Conservation (phyloP, 2,888 invertebrate species). For the Temnothorax unifasciatus region DNA sequence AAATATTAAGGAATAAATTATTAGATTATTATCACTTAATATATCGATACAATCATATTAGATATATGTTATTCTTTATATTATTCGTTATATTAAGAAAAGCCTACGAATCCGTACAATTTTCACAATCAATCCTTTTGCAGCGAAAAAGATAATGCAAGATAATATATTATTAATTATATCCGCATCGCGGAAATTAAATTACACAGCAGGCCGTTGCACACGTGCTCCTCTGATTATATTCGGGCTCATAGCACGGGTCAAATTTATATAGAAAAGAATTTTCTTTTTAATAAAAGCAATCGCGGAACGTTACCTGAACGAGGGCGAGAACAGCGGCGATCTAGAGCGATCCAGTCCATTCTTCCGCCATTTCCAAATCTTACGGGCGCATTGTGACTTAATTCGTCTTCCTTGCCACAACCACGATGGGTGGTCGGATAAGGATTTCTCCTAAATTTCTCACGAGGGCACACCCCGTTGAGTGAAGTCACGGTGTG, state of each 20-base stretch:
- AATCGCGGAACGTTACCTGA: constrained; percentile 61
- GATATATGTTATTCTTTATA: not conserved
- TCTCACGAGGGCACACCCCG: constrained; percentile 68
- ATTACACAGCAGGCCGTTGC: constrained; percentile 28
- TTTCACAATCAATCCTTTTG: not conserved
- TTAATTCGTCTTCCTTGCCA: constrained; percentile 74
- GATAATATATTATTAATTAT: constrained; percentile 7
- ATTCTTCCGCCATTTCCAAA: constrained; percentile 78
- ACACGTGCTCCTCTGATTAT: constrained; percentile 57
- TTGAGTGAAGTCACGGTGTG: constrained; percentile 62
- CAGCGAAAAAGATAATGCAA: not conserved
- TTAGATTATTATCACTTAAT: not conserved
- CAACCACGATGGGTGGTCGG: constrained; percentile 79
- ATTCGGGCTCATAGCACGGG: constrained; percentile 66
- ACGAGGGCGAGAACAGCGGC: constrained; percentile 62
- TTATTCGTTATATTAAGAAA: not conserved
- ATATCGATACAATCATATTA: not conserved
- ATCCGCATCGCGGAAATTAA: constrained; percentile 14
- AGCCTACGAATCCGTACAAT: not conserved
- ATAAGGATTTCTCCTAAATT: constrained; percentile 60
- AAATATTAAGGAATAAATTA: not conserved
- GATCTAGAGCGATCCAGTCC: constrained; percentile 53
- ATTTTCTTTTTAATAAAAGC: constrained; percentile 64
- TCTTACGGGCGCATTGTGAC: constrained; percentile 76
- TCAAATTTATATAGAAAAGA: constrained; percentile 49